Evolutionary conservation across 2,888 invertebrate genomes (phyloP).

Genomic region (Cryptocephalus moraei): DNA sequence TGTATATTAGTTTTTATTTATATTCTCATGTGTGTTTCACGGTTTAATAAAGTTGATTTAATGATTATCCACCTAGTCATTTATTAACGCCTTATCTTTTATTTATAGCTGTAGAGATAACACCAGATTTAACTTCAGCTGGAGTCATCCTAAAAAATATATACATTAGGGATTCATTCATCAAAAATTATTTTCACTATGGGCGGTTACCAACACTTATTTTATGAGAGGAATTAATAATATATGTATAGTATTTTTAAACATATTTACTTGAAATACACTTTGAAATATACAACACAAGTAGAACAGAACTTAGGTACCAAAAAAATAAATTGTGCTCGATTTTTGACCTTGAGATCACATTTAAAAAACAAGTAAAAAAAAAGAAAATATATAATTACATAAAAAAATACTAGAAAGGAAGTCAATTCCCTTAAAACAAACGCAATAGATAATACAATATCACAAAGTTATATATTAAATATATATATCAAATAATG

Average conservation of each 20-base stretch:
- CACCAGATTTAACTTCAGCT: too few species aligned
- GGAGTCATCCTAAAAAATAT: too few species aligned
- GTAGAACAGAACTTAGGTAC: conserved; percentile 17
- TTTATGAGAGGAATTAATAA: too few species aligned
- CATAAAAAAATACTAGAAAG: conserved; percentile 11
- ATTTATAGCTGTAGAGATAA: too few species aligned
- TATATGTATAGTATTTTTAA: conserved; percentile 15
- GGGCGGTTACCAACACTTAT: too few species aligned
- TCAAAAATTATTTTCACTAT: too few species aligned
- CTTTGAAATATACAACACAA: conserved; percentile 33
- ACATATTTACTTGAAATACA: conserved; percentile 37
- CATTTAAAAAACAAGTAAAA: conserved; percentile 17
- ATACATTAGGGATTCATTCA: too few species aligned
- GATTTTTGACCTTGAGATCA: conserved; percentile 31
- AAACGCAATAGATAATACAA: conserved; percentile 19
- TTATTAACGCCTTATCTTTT: too few species aligned
- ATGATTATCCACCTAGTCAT: conserved; percentile 7
- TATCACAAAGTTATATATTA: conserved; percentile 28
- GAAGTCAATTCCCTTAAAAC: conserved; percentile 9
- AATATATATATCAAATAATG: conserved; percentile 12
- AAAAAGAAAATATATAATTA: conserved; percentile 3
- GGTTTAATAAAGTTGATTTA: conserved; percentile 25
- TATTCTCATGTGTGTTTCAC: conserved; percentile 25
- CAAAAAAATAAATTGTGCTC: conserved; percentile 24
- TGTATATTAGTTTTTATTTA: conserved; percentile 25